A percentile compares a stretch with the other conserved stretches of the same genome.
phyloP scores from a whole-genome alignment of 1,140 invertebrate genomes.

The Sinonovacula constricta region DNA sequence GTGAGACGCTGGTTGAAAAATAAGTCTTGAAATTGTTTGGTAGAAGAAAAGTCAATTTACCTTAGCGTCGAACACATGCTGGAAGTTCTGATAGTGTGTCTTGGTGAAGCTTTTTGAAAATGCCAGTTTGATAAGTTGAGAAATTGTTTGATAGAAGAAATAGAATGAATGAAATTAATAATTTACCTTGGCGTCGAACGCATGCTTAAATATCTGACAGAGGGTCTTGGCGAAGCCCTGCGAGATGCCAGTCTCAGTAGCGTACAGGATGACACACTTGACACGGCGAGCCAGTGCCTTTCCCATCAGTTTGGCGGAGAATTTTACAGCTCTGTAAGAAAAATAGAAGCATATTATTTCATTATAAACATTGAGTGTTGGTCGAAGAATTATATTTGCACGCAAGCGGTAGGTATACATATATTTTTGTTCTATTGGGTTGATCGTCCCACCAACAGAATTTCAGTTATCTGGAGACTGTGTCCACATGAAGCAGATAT shows the following conservation, averaged over 20 bases:
- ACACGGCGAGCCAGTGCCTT: conserved; percentile 93
- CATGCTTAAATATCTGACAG: conserved; percentile 93
- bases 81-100: conserved; percentile 92
- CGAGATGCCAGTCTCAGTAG: conserved; percentile 97
- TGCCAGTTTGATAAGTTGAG: conserved; percentile 98
- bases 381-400: no score
- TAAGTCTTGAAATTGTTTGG: no score
- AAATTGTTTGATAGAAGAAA: no score
- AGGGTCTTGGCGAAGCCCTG: conserved; percentile 95
- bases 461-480: no score
- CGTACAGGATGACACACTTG: conserved; percentile 95
- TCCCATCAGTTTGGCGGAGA: conserved; percentile 97
- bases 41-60: no score
- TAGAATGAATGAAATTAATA: no score
- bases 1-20: no score
- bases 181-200: conserved; percentile 93
- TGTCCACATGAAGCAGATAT: no score
- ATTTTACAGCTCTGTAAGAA: conserved; percentile 92
- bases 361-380: no score
- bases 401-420: no score
- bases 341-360: conserved; percentile 55
- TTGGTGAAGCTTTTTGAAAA: conserved; percentile 96
- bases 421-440: no score
- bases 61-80: conserved; percentile 96
- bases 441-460: no score